These are phyloP conservation scores for Myrmecophaga tridactyla DNA, from an alignment of 2,113 vertebrate genomes.

Conservation along the genomic window DNA sequence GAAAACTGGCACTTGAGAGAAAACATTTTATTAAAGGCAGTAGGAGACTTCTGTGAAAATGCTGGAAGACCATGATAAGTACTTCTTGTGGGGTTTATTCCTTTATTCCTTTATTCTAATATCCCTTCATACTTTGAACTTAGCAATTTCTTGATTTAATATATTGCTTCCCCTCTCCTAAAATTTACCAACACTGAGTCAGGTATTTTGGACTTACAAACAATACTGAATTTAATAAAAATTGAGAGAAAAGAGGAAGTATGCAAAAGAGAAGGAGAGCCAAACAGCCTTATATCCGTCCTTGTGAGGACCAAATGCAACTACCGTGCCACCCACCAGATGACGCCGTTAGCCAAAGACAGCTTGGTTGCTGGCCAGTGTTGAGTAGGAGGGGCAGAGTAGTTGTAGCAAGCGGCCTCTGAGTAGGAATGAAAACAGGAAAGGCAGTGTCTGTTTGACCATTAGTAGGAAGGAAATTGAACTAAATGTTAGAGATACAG, in stretches of 20 bases:
- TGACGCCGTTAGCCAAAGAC: neutral
- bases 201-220: neutral
- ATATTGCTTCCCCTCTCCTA: neutral
- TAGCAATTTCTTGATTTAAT: neutral
- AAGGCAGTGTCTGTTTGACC: neutral
- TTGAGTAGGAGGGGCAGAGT: fast-evolving
- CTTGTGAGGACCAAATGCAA: neutral
- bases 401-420: neutral
- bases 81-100: neutral
- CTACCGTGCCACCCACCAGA: neutral
- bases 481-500: neutral
- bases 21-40: neutral
- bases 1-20: neutral
- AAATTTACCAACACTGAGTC: neutral
- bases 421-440: neutral
- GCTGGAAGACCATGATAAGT: neutral
- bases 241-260: neutral
- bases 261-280: neutral
- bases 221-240: neutral
- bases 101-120: neutral
- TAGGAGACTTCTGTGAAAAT: neutral
- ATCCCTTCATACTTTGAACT: neutral
- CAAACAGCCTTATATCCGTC: neutral
- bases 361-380: neutral
- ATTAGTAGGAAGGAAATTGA: neutral